phyloP scores from a whole-genome alignment of 1,140 invertebrate species.

The Nymphalis io region DNA sequence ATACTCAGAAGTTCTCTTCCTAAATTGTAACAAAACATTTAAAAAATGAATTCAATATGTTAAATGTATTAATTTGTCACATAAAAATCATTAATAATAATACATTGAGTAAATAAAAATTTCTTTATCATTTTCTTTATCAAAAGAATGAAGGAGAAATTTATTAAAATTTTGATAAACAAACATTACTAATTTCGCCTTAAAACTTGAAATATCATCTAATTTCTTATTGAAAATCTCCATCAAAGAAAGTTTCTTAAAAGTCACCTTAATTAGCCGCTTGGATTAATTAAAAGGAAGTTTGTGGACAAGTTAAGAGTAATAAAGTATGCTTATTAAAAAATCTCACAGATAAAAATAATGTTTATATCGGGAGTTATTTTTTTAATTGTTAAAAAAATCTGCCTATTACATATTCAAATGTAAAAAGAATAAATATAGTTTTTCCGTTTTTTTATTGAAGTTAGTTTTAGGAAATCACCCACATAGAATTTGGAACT shows the following conservation, averaged over 20 bases:
- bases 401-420: too few relatives aligned
- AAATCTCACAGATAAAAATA: background rate
- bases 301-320: slow-evolving; percentile 30
- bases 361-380: background rate
- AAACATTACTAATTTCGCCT: slow-evolving; percentile 21
- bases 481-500: too few relatives aligned
- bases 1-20: too few relatives aligned
- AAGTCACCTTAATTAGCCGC: slow-evolving; percentile 43
- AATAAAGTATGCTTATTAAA: background rate
- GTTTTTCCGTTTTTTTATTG: too few relatives aligned
- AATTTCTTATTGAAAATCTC: slow-evolving; percentile 33
- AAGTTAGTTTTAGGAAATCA: too few relatives aligned
- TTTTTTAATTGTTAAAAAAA: background rate
- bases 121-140: too few relatives aligned
- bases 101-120: too few relatives aligned
- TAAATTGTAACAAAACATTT: too few relatives aligned
- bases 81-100: too few relatives aligned
- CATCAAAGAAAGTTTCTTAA: slow-evolving; percentile 33
- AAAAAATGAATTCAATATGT: too few relatives aligned
- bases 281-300: slow-evolving; percentile 41
- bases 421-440: too few relatives aligned
- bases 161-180: slow-evolving; percentile 8
- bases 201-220: slow-evolving; percentile 14
- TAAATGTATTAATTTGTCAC: too few relatives aligned
- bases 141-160: background rate